Base-by-base conservation (phyloP, 2,113 vertebrate species). In the Ornithorhynchus anatinus region DNA sequence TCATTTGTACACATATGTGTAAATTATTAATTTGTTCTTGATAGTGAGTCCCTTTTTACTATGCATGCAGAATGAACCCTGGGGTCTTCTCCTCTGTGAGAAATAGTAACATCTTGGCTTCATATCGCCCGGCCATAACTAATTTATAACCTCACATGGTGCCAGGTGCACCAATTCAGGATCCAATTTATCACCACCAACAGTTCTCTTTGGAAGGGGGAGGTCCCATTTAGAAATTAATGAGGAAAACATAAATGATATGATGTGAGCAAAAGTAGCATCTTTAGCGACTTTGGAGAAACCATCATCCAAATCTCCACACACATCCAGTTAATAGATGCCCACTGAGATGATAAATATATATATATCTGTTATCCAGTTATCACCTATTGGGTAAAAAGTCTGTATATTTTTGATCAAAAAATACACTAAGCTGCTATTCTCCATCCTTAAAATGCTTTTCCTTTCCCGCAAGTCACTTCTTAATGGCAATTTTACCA, bases 1-100 rank as follows among this genome's bases (percentile, higher is more conserved):
- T 69, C 69, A 86, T 69, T 68, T 43, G 64, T 19, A 63, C 75
- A 72, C 37, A 27, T 31, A 37, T 75, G 36, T 86, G 62, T 88
- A 88, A 91, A 92, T 89, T 91, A 92, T 91, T 90, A 82, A 89
- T 77, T 68, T 22, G 72, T 88, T 86, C 79, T 83, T 81, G 65
- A 62, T 88, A 88, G 79, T 43, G 72, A 84, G 61, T 69, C 51
- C 69, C 84, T 58, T 80, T 86, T 89, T 88, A 72, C 80, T 47
- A 42, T 80, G 87, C 78, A 80, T 74, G 40, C 44, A 71, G 75
- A 48, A 74, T 14, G 44, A 91, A 72, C 77, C 65, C 66, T 74
- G 72, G 69, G 84, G 70, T 81, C 68, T 81, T 42, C 10, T 67
- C 80, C 72, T 80, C 62, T 75, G 47, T 31, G 43, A 84, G 80